Evolutionary conservation across 2,113 vertebrate genomes (phyloP), one percentile per base, ranked within the genome.

Genomic region (Oncorhynchus clarkii): DNA sequence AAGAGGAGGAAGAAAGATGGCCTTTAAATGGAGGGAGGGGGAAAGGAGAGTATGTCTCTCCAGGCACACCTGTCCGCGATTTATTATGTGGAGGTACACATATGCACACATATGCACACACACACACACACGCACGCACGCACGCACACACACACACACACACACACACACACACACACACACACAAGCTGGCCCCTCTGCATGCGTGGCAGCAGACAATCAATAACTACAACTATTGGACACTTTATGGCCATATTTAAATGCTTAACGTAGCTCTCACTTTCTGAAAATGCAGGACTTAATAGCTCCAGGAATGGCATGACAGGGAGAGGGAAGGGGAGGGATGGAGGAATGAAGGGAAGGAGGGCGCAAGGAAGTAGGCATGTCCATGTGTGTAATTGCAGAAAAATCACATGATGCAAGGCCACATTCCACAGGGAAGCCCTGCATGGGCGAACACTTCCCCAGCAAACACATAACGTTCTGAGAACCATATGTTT

Each of bases 211-310:
- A 67, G 27, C 20, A 29, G 66, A 80, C 60, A 65, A 79, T 27
- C 64, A 85, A 84, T 82, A 78, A 85, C 73, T 76, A 62, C 77
- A 70, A 76, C 74, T 73, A 76, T 83, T 73, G 70, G 74, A 65
- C 74, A 57, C 69, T 88, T 88, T 86, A 88, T 77, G 70, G 67
- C 71, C 22, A 79, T 84, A 88, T 86, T 85, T 81, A 88, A 83
- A 76, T 31, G 79, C 83, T 88, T 88, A 85, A 86, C 78, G 76
- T 76, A 79, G 78, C 81, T 82, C 71, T 80, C 78, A 24, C 76
- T 84, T 78, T 80, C 73, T 72, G 74, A 78, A 79, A 82, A 80
- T 67, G 75, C 54, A 57, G 31, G 59, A 54, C 72, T 74, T 75
- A 77, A 71, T 80, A 67, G 49, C 67, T 26, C 54, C n/a, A 74